Conservation (phyloP, 1,140 invertebrate genomes). For the Wiebesia pumilae region DNA sequence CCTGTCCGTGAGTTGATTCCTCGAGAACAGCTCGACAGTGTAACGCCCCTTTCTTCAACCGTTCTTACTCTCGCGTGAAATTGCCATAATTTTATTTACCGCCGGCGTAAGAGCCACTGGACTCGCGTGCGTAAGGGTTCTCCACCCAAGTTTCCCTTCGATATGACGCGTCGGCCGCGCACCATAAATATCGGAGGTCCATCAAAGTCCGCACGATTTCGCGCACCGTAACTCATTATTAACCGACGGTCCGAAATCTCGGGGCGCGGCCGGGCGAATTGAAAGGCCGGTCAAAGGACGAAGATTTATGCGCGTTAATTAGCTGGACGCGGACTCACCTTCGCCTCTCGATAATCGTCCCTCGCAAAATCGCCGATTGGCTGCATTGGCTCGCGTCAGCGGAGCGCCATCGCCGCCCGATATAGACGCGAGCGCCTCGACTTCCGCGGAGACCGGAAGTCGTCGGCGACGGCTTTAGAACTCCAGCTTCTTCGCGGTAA, state of each 20-base stretch:
- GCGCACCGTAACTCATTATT: conserved; percentile 46
- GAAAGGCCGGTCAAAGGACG: conserved; percentile 12
- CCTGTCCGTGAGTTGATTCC: conserved; percentile 20
- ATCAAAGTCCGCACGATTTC: neutral
- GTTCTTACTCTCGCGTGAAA: conserved; percentile 41
- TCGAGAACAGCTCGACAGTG: neutral
- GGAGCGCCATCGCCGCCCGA: neutral
- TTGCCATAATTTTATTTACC: conserved; percentile 52
- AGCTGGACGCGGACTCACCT: neutral
- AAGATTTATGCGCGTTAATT: conserved; percentile 53
- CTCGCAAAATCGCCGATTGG: conserved; percentile 36
- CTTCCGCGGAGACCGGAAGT: conserved; percentile 44
- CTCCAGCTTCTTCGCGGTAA: neutral
- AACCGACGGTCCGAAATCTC: conserved; percentile 34
- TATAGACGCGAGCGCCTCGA: neutral
- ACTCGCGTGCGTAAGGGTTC: neutral
- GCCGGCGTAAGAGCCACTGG: neutral
- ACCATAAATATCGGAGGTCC: conserved; percentile 37
- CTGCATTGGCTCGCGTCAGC: neutral
- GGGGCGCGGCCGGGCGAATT: neutral
- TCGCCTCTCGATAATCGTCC: conserved; percentile 32
- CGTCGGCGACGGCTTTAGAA: neutral
- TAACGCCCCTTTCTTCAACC: conserved; percentile 1
- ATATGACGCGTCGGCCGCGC: neutral
- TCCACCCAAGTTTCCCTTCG: conserved; percentile 13